A percentile compares a stretch with the other conserved stretches of the same genome.
These are phyloP conservation scores for Drosophila varians DNA, from an alignment of 1,140 invertebrate genomes.

Conservation along the genomic window DNA sequence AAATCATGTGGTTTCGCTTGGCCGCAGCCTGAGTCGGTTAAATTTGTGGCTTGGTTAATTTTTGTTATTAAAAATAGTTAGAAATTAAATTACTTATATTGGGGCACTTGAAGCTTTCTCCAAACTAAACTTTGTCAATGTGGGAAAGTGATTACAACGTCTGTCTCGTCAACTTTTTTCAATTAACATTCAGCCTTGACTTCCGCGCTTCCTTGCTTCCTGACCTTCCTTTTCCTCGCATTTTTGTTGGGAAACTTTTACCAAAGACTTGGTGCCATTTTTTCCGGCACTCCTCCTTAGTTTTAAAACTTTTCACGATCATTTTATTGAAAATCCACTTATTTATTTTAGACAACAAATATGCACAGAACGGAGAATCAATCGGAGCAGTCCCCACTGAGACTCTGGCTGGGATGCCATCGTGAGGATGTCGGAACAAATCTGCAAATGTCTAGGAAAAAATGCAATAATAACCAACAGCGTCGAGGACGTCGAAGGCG, in stretches of 20 bases:
- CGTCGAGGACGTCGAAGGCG: conserved; percentile 51
- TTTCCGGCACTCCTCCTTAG: conserved; percentile 21
- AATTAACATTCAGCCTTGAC: conserved; percentile 28
- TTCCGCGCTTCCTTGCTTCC: conserved; percentile 3
- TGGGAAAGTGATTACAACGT: neutral
- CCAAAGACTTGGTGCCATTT: conserved; percentile 15
- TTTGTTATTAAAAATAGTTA: too few species aligned
- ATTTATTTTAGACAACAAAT: conserved; percentile 18
- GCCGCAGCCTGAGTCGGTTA: conserved; percentile 18
- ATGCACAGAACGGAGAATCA: conserved; percentile 55
- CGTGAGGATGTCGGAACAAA: conserved; percentile 40
- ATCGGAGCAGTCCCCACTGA: conserved; percentile 33
- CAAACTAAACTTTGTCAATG: neutral
- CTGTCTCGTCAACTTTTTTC: conserved; percentile 23
- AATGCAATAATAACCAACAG: conserved; percentile 71
- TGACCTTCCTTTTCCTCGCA: conserved; percentile 27
- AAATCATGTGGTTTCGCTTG: conserved; percentile 21
- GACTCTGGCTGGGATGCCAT: conserved; percentile 32
- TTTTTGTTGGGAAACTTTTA: conserved; percentile 5
- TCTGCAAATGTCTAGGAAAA: conserved; percentile 59
- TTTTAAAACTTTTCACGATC: conserved; percentile 52
- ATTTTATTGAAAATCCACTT: too few species aligned
- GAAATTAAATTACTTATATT: neutral
- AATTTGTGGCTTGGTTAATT: conserved; percentile 15
- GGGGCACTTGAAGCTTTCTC: neutral